Percentiles rank a stretch among this genome's conserved stretches.
These are phyloP conservation scores for Abrostola tripartita DNA, from an alignment of 2,888 invertebrate genomes.

Conservation along the genomic window DNA sequence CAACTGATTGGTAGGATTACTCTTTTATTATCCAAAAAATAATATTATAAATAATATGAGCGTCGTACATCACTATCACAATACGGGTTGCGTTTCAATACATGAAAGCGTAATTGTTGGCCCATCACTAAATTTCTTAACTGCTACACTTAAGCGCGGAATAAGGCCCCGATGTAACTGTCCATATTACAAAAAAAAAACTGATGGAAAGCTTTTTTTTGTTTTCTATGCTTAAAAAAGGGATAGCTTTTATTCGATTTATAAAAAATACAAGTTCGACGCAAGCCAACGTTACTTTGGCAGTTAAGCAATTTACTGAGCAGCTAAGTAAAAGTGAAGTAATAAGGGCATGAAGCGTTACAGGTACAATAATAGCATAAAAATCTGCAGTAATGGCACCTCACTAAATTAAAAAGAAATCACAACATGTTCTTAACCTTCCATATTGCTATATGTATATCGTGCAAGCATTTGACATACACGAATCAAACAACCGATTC, in stretches of 20 bases:
- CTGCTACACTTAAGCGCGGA: slow-evolving; percentile 44
- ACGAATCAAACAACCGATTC: slow-evolving; percentile 48
- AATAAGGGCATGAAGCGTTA: slow-evolving; percentile 72
- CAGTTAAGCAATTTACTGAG: slow-evolving; percentile 71
- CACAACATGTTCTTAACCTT: slow-evolving; percentile 71
- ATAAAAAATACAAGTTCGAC: background rate
- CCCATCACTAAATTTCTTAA: slow-evolving; percentile 71
- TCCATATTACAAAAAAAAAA: background rate
- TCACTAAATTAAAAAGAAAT: slow-evolving; percentile 76
- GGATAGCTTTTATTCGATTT: background rate
- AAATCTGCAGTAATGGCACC: slow-evolving; percentile 84
- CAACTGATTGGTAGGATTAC: slow-evolving; percentile 76
- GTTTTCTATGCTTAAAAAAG: background rate
- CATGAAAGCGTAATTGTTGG: slow-evolving; percentile 66
- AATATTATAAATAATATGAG: slow-evolving; percentile 81
- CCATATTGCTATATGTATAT: slow-evolving; percentile 44
- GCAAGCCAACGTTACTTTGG: slow-evolving; percentile 14
- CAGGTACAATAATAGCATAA: slow-evolving; percentile 73
- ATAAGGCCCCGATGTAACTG: background rate
- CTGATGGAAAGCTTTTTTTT: background rate
- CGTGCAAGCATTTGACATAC: slow-evolving; percentile 55
- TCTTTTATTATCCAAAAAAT: slow-evolving; percentile 84
- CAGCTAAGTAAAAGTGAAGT: slow-evolving; percentile 68
- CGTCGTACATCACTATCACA: slow-evolving; percentile 86
- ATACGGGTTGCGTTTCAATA: slow-evolving; percentile 74